These are phyloP conservation scores for Pomacea canaliculata DNA, from an alignment of 2,888 invertebrate species.

Conservation along the genomic window DNA sequence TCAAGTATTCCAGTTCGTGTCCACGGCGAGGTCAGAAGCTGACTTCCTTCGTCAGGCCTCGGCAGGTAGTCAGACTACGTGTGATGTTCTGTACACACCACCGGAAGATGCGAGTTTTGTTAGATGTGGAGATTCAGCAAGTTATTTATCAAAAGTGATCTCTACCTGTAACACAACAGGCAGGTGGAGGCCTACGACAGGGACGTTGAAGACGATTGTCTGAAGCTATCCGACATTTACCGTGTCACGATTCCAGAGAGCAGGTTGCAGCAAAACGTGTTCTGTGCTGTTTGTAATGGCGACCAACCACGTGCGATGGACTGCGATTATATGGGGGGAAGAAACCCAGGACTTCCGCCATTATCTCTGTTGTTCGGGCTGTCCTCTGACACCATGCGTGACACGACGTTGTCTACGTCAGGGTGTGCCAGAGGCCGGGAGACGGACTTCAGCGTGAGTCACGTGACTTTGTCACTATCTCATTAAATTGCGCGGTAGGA, in stretches of 20 bases:
- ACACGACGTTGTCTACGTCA: too few relatives aligned
- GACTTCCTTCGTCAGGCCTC: not conserved
- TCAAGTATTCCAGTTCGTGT: not conserved
- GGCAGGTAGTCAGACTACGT: not conserved
- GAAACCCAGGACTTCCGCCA: not conserved
- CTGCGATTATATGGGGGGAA: not conserved
- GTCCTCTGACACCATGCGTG: not conserved
- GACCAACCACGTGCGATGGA: not conserved
- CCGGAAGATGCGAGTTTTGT: not conserved
- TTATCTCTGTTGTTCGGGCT: not conserved
- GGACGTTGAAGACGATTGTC: not conserved
- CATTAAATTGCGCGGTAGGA: too few relatives aligned
- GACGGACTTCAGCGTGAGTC: too few relatives aligned
- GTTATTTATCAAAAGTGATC: not conserved
- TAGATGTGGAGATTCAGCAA: not conserved
- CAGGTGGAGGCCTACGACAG: not conserved
- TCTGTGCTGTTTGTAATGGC: conserved; percentile 1
- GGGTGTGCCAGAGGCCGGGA: too few relatives aligned
- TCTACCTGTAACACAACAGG: not conserved
- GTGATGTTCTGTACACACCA: not conserved
- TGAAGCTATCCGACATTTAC: not conserved
- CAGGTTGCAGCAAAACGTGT: not conserved
- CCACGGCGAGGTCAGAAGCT: not conserved
- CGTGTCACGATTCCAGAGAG: too few relatives aligned
- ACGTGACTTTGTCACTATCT: too few relatives aligned